Conservation (phyloP, 1,140 invertebrate species). For the Nylanderia fulva region DNA sequence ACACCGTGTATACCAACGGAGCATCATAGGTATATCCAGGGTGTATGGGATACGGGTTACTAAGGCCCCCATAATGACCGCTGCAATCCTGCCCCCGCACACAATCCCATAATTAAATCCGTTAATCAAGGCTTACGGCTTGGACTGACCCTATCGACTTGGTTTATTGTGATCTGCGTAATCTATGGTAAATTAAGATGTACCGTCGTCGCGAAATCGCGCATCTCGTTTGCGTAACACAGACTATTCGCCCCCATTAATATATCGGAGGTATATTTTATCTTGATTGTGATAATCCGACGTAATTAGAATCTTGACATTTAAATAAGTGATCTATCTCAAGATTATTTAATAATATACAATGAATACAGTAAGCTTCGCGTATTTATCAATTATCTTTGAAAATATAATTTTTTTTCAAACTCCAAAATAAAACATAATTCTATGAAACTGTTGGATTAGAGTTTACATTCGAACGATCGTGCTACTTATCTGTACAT, state of each 20-base stretch:
- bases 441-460: conserved; percentile 25
- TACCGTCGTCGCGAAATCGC: conserved; percentile 75
- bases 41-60: conserved; percentile 75
- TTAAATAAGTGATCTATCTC: neutral
- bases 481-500: conserved; percentile 35
- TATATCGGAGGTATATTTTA: conserved; percentile 52
- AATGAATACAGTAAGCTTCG: neutral
- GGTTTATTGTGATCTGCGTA: conserved; percentile 85
- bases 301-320: conserved; percentile 21
- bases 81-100: conserved; percentile 75
- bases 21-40: conserved; percentile 60
- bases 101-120: conserved; percentile 83
- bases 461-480: conserved; percentile 1
- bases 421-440: neutral
- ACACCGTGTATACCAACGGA: conserved; percentile 59
- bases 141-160: conserved; percentile 84
- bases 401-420: neutral
- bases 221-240: conserved; percentile 68
- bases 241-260: conserved; percentile 61
- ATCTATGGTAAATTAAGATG: conserved; percentile 84
- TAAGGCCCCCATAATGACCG: conserved; percentile 78
- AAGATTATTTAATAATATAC: neutral
- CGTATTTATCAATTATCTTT: neutral
- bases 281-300: conserved; percentile 58
- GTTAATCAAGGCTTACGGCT: conserved; percentile 83